Evolutionary conservation across 1,140 invertebrate species (phyloP), one percentile per base, ranked within the genome.

Genomic region (Daktulosphaira vitifoliae): DNA sequence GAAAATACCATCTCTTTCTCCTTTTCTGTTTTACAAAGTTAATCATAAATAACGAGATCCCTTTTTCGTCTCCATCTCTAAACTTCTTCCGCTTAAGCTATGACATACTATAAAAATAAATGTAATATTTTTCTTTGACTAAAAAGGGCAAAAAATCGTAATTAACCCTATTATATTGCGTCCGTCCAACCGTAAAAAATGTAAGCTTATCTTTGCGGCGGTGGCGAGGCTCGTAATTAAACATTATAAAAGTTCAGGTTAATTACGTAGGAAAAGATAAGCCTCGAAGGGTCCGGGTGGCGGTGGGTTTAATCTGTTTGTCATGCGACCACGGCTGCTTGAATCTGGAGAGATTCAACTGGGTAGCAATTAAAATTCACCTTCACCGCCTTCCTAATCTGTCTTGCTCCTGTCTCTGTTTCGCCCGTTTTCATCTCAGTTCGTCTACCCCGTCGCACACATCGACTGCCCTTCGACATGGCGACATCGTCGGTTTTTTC

Each of bases 91-190:
- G n/a, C n/a, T n/a, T n/a, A n/a, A n/a, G n/a, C n/a, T n/a, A 33
- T 33, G 29, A 33, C 5, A 11, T 11, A 11, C 29, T 6, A 33
- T 33, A 33, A 33, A 6, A 33, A 6, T 33, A 6, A n/a, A n/a
- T 33, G 11, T 33, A 33, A 33, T 33, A 33, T 33, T 33, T 33
- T 33, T 33, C 29, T 44, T 42, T 5, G 6, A 3, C 16, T 13
- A 11, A 46, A 59, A 62, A 48, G 38, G 53, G 53, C 53, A 56
- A 62, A 62, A 62, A 62, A 62, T 62, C 56, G 42, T 62, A 62
- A 62, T 62, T 62, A 62, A 62, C 56, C 56, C 56, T 62, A 62
- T 62, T 62, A 62, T 62, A 62, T 62, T 62, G 56, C 56, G 56
- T 62, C 56, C 56, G 44, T 62, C 56, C 56, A 62, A 62, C 56